Evolutionary conservation across 1,140 invertebrate genomes (phyloP).

Genomic region (Limonius californicus): DNA sequence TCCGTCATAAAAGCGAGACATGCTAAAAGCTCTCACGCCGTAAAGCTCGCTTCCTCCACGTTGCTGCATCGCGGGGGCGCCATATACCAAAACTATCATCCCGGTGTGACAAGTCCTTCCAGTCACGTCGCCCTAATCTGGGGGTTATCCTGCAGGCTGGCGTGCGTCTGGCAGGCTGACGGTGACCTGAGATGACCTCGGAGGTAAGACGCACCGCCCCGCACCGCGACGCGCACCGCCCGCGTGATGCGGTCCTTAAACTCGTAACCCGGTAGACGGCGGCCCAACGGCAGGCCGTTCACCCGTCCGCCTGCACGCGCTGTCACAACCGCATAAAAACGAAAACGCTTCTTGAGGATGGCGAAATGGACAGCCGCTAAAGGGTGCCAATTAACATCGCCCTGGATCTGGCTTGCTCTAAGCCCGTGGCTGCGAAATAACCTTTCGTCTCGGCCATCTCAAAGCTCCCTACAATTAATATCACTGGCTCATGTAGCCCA

Average conservation of each 20-base stretch:
- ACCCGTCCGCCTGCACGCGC: constrained; percentile 15
- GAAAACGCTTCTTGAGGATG: neutral
- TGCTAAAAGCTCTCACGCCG: too few species aligned
- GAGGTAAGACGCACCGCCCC: constrained; percentile 26
- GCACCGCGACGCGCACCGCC: constrained; percentile 19
- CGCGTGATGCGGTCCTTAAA: constrained; percentile 24
- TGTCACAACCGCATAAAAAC: constrained; percentile 6
- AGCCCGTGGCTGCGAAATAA: neutral
- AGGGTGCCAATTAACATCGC: neutral
- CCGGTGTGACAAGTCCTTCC: neutral
- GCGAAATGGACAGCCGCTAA: neutral
- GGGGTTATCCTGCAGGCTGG: constrained; percentile 16
- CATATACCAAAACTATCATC: neutral
- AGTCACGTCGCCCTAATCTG: constrained; percentile 7
- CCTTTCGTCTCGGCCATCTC: neutral
- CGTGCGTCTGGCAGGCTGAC: constrained; percentile 25
- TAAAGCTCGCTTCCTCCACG: too few species aligned
- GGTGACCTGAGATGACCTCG: constrained; percentile 27
- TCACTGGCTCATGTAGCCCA: too few species aligned
- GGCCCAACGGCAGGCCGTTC: constrained; percentile 24
- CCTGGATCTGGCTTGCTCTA: too few species aligned
- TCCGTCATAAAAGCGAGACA: too few species aligned
- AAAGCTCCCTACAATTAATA: too few species aligned
- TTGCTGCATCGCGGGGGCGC: too few species aligned
- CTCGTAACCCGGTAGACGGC: constrained; percentile 28